These are phyloP conservation scores for Porites lobata DNA, from an alignment of 92 coral and sea anemone species.

Conservation along the genomic window DNA sequence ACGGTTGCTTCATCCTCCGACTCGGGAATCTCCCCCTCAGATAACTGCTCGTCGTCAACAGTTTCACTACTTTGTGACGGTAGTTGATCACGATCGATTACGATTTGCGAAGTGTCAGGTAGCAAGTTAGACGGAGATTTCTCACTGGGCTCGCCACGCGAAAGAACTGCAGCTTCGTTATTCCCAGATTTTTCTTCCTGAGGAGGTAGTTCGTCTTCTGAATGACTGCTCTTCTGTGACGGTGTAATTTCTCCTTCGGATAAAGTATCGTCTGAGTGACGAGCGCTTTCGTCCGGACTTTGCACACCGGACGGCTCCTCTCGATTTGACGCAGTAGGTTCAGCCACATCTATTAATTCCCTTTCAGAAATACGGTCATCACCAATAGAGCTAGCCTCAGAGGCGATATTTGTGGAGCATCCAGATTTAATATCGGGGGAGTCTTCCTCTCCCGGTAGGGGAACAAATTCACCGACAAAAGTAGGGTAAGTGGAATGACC, in stretches of 20 bases:
- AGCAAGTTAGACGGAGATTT: constrained; percentile 3
- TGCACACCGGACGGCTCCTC: constrained; percentile 14
- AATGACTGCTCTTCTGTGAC: constrained; percentile 26
- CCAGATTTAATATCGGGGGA: constrained; percentile 32
- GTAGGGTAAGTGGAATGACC: constrained; percentile 66
- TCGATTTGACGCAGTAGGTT: constrained; percentile 13
- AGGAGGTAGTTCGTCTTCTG: constrained; percentile 24
- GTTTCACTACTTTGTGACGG: constrained; percentile 38
- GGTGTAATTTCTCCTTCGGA: constrained; percentile 44
- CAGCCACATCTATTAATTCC: constrained; percentile 22
- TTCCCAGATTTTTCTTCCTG: background rate
- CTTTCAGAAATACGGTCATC: constrained; percentile 21
- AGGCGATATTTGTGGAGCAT: constrained; percentile 24
- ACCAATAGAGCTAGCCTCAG: constrained; percentile 39
- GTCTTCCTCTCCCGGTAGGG: constrained; percentile 48
- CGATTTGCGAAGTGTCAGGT: background rate
- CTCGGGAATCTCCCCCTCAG: constrained; percentile 73
- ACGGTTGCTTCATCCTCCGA: constrained; percentile 39
- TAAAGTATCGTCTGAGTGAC: constrained; percentile 34
- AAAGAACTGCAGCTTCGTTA: background rate
- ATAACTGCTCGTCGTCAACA: constrained; percentile 53
- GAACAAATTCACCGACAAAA: constrained; percentile 78
- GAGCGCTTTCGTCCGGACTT: background rate
- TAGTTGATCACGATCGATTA: background rate
- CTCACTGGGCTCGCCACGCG: background rate